These are phyloP conservation scores for western clawed frog (Xenopus tropicalis) DNA, from an alignment of 2,113 vertebrate genomes.

Conservation along the genomic window UCB_Xtro_10.0 CM004447.2:91352501-91353000, in stretches of 20 bases:
- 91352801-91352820: no score
- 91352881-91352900: no score
- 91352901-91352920: no score
- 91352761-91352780: no score
- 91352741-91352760: neutral
- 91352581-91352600: slow-evolving; percentile 65
- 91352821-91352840: no score
- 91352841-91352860: no score
- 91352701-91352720: slow-evolving; percentile 69
- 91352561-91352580: slow-evolving; percentile 60
- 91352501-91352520: slow-evolving; percentile 40
- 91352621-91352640: slow-evolving; percentile 55
- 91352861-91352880: no score
- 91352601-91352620: slow-evolving; percentile 55
- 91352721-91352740: slow-evolving; percentile 72
- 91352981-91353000: no score
- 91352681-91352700: slow-evolving; percentile 58
- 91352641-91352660: slow-evolving; percentile 50
- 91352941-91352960: no score
- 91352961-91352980: no score
- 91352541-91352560: slow-evolving; percentile 62
- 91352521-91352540: slow-evolving; percentile 62
- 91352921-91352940: no score
- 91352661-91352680: slow-evolving; percentile 31
- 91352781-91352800: no score